Percentiles rank a stretch among this genome's conserved stretches.
phyloP scores from a whole-genome alignment of 2,888 invertebrate species.

The Ennomos erosarius region DNA sequence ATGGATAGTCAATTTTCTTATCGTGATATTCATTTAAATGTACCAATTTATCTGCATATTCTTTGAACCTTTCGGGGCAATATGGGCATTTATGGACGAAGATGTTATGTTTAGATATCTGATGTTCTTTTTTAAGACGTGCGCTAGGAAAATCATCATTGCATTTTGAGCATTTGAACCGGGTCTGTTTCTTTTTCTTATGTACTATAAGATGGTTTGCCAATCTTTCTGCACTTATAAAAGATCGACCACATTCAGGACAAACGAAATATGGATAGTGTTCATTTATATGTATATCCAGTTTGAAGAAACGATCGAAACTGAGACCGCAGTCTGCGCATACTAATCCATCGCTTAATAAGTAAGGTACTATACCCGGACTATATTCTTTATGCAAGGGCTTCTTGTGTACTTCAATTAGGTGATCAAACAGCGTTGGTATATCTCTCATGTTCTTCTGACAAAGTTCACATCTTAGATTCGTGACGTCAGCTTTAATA shows the following conservation, averaged over 20 bases:
- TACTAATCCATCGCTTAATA: constrained; percentile 52
- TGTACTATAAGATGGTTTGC: constrained; percentile 1
- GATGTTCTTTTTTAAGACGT: constrained; percentile 57
- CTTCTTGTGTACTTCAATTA: constrained; percentile 33
- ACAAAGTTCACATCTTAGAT: constrained; percentile 65
- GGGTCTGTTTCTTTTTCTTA: not conserved
- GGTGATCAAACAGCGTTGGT: constrained; percentile 60
- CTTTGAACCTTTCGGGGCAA: constrained; percentile 53
- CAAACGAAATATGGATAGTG: constrained; percentile 16
- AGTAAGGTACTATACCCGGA: constrained; percentile 61
- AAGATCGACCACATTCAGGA: constrained; percentile 8
- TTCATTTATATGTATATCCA: constrained; percentile 61
- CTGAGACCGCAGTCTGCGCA: constrained; percentile 63
- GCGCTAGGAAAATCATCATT: constrained; percentile 55
- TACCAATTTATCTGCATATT: constrained; percentile 52
- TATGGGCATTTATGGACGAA: constrained; percentile 44
- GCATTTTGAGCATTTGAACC: constrained; percentile 64
- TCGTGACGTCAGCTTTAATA: constrained; percentile 68
- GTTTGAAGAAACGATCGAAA: constrained; percentile 64
- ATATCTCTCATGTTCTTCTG: constrained; percentile 46
- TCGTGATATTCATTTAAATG: constrained; percentile 38
- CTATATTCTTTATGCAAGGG: constrained; percentile 46
- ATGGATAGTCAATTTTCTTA: constrained; percentile 64
- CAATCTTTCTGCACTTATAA: constrained; percentile 13
- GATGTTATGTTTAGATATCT: constrained; percentile 56